These are phyloP conservation scores for Oxytorus armatus DNA, from an alignment of 2,888 invertebrate species.

Conservation along the genomic window DNA sequence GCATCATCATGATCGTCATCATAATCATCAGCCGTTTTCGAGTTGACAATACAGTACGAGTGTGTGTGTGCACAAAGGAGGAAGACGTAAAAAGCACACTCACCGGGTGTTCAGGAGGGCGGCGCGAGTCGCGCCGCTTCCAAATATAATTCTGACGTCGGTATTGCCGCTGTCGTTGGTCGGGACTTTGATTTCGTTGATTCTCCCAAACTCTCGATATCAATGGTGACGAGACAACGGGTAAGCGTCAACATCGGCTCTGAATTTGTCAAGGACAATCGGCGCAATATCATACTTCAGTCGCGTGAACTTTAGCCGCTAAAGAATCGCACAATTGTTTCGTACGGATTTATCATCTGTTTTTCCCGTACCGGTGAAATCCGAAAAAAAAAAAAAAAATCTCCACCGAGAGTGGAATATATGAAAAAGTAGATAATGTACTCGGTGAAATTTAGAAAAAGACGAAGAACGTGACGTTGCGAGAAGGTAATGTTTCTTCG, in stretches of 20 bases:
- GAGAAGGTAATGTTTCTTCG: background rate
- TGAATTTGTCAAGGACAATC: slow-evolving; percentile 47
- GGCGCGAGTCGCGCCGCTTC: slow-evolving; percentile 69
- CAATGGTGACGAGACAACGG: slow-evolving; percentile 44
- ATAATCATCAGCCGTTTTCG: background rate
- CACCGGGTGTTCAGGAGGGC: slow-evolving; percentile 76
- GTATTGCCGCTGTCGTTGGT: slow-evolving; percentile 43
- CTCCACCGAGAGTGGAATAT: too few species aligned
- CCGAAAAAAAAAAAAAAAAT: background rate
- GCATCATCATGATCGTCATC: background rate
- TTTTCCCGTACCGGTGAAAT: too few species aligned
- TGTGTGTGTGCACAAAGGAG: too few species aligned
- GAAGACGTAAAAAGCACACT: slow-evolving; percentile 58
- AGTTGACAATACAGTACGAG: slow-evolving; percentile 22
- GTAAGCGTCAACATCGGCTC: slow-evolving; percentile 53
- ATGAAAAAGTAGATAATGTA: too few species aligned
- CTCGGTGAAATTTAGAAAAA: too few species aligned
- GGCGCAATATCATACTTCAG: slow-evolving; percentile 65
- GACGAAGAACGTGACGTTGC: background rate
- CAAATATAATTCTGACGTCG: slow-evolving; percentile 74
- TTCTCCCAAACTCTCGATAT: slow-evolving; percentile 48
- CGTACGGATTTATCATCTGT: too few species aligned
- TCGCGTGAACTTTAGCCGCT: slow-evolving; percentile 3
- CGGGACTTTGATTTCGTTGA: slow-evolving; percentile 42
- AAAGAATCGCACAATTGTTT: too few species aligned